Evolutionary conservation across 2,797 vertebrate species (phyloP).

Genomic region (Leptoclinus maculatus): DNA sequence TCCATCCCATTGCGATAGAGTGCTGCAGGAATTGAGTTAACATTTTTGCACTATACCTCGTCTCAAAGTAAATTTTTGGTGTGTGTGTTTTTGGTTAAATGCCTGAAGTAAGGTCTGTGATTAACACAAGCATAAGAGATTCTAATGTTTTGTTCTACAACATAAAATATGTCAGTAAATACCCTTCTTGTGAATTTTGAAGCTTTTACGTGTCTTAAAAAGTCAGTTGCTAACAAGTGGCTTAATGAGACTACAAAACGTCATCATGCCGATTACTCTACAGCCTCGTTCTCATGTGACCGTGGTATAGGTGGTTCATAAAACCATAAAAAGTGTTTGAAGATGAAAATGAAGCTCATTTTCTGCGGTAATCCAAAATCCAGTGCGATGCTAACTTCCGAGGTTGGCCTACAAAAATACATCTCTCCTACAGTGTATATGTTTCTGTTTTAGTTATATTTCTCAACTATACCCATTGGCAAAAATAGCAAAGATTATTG

Average conservation of each 20-base stretch:
- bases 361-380: background rate
- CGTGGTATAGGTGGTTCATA: background rate
- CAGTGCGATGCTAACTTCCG: background rate
- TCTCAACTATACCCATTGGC: background rate
- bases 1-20: background rate
- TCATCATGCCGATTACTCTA: background rate
- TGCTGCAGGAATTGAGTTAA: no score
- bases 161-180: background rate
- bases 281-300: background rate
- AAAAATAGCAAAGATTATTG: background rate
- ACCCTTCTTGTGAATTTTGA: background rate
- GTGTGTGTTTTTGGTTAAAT: no score
- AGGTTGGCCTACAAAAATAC: background rate
- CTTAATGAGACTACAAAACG: background rate
- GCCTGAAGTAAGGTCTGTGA: no score
- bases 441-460: background rate
- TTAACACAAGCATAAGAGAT: background rate
- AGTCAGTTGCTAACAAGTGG: background rate
- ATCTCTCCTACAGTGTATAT: background rate
- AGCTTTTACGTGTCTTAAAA: background rate
- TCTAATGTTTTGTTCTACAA: background rate
- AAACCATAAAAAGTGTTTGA: background rate
- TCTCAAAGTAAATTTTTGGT: no score
- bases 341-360: background rate
- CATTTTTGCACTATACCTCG: no score